phyloP scores from a whole-genome alignment of 2,113 vertebrate species.

The Excalfactoria chinensis region DNA sequence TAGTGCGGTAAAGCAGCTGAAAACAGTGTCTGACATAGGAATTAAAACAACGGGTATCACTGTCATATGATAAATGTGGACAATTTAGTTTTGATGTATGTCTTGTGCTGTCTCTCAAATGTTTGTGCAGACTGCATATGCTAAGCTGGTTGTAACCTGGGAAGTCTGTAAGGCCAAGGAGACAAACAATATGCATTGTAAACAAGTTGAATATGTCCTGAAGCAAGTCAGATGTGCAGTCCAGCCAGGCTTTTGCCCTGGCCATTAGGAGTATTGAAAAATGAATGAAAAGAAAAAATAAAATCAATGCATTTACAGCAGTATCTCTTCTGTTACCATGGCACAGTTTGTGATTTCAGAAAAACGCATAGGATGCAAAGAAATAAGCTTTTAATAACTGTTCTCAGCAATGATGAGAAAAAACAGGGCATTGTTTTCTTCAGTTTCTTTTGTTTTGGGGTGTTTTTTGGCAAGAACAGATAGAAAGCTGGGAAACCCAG shows the following conservation, averaged over 20 bases:
- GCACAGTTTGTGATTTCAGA: conserved; percentile 34
- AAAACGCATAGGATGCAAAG: conserved; percentile 5
- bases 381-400: conserved; percentile 29
- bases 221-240: background rate
- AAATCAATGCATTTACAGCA: background rate
- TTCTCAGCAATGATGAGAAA: conserved; percentile 21
- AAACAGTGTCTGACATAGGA: background rate
- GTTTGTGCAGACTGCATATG: background rate
- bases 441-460: background rate
- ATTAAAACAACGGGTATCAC: rapidly evolving
- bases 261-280: conserved; percentile 41
- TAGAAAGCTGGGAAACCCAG: background rate
- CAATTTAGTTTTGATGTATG: rapidly evolving
- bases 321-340: conserved; percentile 12
- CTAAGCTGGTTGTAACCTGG: background rate
- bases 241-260: conserved; percentile 22
- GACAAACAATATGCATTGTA: conserved; percentile 6
- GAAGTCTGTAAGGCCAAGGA: background rate
- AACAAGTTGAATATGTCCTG: conserved; percentile 33
- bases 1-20: background rate
- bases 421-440: background rate
- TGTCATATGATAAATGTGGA: rapidly evolving
- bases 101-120: background rate
- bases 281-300: conserved; percentile 46
- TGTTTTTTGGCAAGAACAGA: background rate